A percentile compares a stretch with the other conserved stretches of the same genome.
Evolutionary conservation across 2,113 vertebrate species (phyloP).

Genomic region (Tenebrosternarchus preto): DNA sequence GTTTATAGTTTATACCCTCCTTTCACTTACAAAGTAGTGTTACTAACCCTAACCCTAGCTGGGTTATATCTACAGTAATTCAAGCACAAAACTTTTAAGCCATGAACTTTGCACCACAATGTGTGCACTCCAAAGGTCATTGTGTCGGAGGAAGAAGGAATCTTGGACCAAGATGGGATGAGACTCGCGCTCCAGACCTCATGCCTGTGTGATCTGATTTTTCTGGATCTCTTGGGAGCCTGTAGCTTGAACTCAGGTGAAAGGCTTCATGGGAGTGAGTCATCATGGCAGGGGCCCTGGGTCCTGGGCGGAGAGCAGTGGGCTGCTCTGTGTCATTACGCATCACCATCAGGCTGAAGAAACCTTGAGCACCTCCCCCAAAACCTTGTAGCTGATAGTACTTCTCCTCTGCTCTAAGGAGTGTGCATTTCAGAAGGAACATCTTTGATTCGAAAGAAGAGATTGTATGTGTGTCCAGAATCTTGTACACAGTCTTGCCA

Average conservation of each 20-base stretch:
- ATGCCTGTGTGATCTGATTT: conserved; percentile 9
- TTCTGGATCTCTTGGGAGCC: conserved; percentile 5
- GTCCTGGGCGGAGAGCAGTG: conserved; percentile 5
- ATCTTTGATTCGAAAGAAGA: background rate
- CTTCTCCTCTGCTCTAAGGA: conserved; percentile 1
- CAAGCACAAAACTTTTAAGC: background rate
- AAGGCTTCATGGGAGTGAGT: conserved; percentile 24
- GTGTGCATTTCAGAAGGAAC: background rate
- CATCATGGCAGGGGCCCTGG: conserved; percentile 25
- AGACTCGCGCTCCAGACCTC: background rate
- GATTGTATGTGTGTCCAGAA: background rate
- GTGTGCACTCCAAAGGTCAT: conserved; percentile 22
- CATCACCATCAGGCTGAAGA: conserved; percentile 36
- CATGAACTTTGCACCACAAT: background rate
- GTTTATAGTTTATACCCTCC: background rate
- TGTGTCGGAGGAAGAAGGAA: background rate
- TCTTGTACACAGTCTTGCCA: background rate
- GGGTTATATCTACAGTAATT: background rate
- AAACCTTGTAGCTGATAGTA: conserved; percentile 7
- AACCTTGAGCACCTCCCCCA: conserved; percentile 27
- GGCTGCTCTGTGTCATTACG: conserved; percentile 32
- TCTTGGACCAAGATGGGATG: conserved; percentile 6
- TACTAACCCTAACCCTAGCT: no score
- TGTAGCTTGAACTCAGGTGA: conserved; percentile 37
- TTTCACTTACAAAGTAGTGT: background rate